These are phyloP conservation scores for Meiosimyza decipiens DNA, from an alignment of 2,888 invertebrate species.

Conservation along the genomic window DNA sequence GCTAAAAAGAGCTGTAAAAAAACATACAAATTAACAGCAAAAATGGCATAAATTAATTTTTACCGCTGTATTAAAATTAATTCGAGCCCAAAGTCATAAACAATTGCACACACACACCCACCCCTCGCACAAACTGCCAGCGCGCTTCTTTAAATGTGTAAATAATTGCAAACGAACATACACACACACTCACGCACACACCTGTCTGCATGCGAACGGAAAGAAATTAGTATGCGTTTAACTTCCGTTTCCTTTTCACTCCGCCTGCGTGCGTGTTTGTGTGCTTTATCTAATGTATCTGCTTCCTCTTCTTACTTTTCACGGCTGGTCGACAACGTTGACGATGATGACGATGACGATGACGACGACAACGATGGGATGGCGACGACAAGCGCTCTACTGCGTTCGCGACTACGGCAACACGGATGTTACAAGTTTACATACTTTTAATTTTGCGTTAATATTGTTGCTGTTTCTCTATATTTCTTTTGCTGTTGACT, in stretches of 20 bases:
- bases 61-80: constrained; percentile 12
- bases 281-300: background rate
- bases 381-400: constrained; percentile 1
- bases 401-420: background rate
- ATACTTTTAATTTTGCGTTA: background rate
- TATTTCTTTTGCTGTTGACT: background rate
- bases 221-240: constrained; percentile 15
- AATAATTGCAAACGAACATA: background rate
- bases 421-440: constrained; percentile 9
- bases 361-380: background rate
- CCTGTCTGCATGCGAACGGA: background rate
- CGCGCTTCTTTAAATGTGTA: background rate
- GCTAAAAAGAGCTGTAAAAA: too few relatives aligned
- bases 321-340: too few relatives aligned
- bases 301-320: too few relatives aligned
- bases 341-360: too few relatives aligned
- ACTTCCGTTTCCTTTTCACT: constrained; percentile 28
- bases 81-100: background rate
- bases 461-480: too few relatives aligned
- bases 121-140: background rate
- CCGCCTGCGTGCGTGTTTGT: background rate
- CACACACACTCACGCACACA: constrained; percentile 15
- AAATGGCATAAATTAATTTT: constrained; percentile 1
- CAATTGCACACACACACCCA: constrained; percentile 25
- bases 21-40: background rate